Evolutionary conservation across 64 coral and sea anemone species (phyloP), one percentile per base, ranked within the genome.

Genomic region (Actinia equina): DNA sequence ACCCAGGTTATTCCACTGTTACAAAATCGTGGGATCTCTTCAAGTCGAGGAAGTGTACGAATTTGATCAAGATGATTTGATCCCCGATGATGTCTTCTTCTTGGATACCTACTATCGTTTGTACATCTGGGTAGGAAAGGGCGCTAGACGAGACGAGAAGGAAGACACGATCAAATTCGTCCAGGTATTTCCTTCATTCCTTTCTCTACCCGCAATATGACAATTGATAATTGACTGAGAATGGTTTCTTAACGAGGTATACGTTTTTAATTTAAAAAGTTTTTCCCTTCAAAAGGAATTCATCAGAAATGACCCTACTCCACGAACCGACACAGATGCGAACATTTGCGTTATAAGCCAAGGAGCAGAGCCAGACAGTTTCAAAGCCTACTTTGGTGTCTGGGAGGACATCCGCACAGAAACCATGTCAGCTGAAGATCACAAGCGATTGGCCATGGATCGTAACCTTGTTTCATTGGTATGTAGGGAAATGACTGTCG

Each of bases 41-140:
- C 53, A 85, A 30, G 55, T 61, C 1, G 83, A 85, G 15, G 83
- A 85, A 19, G 59, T 85, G 16, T 58, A n/a, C 14, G 59, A 85
- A 51, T 85, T 85, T 63, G 55, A 53, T 26, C 83, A 85, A 56
- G 83, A 85, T 53, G 83, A 85, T 27, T 43, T 85, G 83, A 17
- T n/a, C 20, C 15, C 26, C 2, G 83, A 85, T 11, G 83, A 85
- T 45, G 54, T 85, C 0, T 37, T 85, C n/a, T 85, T 58, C 11
- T 11, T 82, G 44, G 80, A 82, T 57, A 51, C 53, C 80, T 51
- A 57, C 18, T 51, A 82, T 43, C 80, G 53, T 43, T 7, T 82
- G 45, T 82, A 82, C 80, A n/a, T 85, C 19, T 85, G 83, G 83
- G 19, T 85, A 17, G 83, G 83, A 13, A 63, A 85, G 25, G 83